Evolutionary conservation across 2,797 vertebrate species (phyloP).

Genomic region (Acrocephalus scirpaceus): DNA sequence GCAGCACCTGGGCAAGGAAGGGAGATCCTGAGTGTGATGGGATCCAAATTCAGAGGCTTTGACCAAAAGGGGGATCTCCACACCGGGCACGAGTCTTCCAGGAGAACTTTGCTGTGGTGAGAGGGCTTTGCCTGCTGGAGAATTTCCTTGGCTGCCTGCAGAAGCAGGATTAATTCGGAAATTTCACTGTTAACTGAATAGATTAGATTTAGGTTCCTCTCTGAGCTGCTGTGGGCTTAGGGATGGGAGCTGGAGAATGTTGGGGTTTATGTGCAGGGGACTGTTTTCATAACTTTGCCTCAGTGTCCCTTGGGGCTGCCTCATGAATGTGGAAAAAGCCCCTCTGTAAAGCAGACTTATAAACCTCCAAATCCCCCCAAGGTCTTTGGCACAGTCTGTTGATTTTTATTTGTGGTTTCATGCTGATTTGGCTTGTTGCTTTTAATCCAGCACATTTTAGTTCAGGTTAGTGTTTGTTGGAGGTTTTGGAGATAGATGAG

Average conservation of each 20-base stretch:
- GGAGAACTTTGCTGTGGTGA: background rate
- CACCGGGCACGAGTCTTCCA: fast-evolving
- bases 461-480: background rate
- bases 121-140: background rate
- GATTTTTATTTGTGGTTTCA: slow-evolving; percentile 59
- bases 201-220: background rate
- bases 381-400: slow-evolving; percentile 36
- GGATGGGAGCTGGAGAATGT: background rate
- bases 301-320: background rate
- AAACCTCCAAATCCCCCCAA: slow-evolving; percentile 1
- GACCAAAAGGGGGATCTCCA: background rate
- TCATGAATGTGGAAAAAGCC: slow-evolving; percentile 20
- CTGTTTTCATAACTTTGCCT: background rate
- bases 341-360: slow-evolving; percentile 1
- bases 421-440: slow-evolving; percentile 50
- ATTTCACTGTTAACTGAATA: background rate
- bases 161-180: background rate
- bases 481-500: background rate
- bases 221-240: background rate
- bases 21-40: background rate
- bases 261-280: background rate
- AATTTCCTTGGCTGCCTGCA: background rate
- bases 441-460: slow-evolving; percentile 28
- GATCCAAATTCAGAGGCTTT: background rate
- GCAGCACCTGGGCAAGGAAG: background rate